Evolutionary conservation across 2,113 vertebrate genomes (phyloP).

Genomic region (Indri indri): DNA sequence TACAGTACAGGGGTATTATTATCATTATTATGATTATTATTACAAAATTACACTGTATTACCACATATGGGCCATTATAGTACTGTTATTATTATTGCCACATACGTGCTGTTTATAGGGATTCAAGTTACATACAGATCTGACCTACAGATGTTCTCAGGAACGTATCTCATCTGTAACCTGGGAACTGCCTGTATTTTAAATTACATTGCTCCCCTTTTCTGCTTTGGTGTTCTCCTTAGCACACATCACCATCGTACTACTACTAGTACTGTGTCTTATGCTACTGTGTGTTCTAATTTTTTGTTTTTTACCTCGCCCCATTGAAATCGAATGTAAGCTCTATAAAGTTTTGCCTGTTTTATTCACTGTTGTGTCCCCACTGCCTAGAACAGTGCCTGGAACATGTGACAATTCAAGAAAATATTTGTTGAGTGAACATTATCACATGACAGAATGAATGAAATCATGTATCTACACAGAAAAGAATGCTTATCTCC

Average conservation of each 20-base stretch:
- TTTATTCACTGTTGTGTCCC: background rate
- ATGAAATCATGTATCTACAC: background rate
- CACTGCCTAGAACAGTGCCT: background rate
- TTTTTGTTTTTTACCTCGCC: background rate
- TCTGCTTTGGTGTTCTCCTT: background rate
- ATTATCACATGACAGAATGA: background rate
- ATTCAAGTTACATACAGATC: no score
- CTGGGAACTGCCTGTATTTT: background rate
- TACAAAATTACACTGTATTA: no score
- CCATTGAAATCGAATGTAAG: background rate
- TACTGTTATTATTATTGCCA: no score
- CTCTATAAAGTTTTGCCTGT: background rate
- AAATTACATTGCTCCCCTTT: background rate
- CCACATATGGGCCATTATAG: no score
- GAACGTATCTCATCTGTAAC: no score
- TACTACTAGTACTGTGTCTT: no score
- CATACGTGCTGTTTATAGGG: no score
- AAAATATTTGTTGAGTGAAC: background rate
- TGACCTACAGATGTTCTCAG: no score
- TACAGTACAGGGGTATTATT: no score
- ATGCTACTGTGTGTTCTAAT: background rate
- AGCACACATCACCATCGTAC: background rate
- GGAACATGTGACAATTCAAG: background rate
- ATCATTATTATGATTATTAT: no score
- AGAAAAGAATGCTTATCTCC: background rate